Evolutionary conservation across 1,140 invertebrate species (phyloP).

Genomic region (Zaprionus ornatus): DNA sequence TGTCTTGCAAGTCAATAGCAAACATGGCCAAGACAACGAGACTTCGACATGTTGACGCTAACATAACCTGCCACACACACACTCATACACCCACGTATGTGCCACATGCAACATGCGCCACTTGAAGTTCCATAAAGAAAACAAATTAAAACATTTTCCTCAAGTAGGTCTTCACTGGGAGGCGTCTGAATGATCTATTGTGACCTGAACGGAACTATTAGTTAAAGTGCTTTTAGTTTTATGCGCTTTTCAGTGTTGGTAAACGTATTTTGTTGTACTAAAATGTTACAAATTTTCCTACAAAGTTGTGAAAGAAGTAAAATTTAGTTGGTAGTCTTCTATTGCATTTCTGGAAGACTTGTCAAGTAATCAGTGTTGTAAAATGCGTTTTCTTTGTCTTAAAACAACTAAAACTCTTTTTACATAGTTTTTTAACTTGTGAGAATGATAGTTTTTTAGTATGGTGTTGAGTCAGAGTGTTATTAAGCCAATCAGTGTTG

Average conservation of each 20-base stretch:
- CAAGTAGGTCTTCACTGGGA: neutral
- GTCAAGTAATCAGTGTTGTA: neutral
- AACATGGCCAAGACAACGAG: conserved; percentile 12
- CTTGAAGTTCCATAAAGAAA: neutral
- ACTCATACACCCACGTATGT: neutral
- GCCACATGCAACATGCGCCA: conserved; percentile 6
- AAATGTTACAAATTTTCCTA: too few species aligned
- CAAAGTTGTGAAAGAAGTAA: too few species aligned
- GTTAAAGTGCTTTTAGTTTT: neutral
- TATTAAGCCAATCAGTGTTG: neutral
- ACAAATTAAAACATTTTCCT: neutral
- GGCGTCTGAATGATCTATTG: neutral
- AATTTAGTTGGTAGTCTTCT: too few species aligned
- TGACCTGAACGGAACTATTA: neutral
- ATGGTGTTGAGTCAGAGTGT: too few species aligned
- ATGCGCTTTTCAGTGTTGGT: conserved; percentile 4
- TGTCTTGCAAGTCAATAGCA: conserved; percentile 15
- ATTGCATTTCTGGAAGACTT: neutral
- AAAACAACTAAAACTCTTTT: neutral
- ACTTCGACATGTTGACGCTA: neutral
- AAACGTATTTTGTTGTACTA: neutral
- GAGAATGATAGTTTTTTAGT: too few species aligned
- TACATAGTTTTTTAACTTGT: too few species aligned
- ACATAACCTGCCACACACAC: neutral
- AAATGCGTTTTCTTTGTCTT: neutral